Base-by-base conservation (phyloP, 2,797 vertebrate genomes). In the Corythornis leucogaster region DNA sequence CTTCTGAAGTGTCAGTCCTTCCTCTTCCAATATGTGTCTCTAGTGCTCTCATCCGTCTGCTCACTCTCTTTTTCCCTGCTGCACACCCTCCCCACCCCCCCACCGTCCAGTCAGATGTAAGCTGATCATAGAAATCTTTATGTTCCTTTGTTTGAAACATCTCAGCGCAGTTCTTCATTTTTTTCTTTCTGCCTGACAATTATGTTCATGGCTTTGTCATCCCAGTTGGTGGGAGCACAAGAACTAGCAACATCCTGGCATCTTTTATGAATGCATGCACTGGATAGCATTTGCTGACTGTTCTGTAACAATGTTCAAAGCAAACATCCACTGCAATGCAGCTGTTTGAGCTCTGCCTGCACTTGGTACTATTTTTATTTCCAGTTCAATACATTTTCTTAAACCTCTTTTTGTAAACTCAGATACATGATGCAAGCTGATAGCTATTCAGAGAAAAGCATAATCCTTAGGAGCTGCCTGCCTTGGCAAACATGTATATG, bases 251-350 rank as follows among this genome's bases (percentile, higher is more conserved):
- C 53, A 66, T 77, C 59, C 91, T 92, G 86, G 85, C 86, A 87
- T 75, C 42, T 38, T 61, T 71, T 93, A 12, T 62, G 78, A 94
- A 79, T 0, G 1, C 92, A 62, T 6, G 1, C 78, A 28, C 63
- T 48, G 73, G 90, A 48, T 88, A 70, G 85, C 78, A 92, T 69
- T 86, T 71, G 50, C 86, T 82, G 93, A 86, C 78, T 18, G 24
- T 93, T 94, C 79, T 93, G 86, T 88, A 80, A 94, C 1, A 45
- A 89, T 67, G 83, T 90, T 95, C 92, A 95, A 95, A 95, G 91
- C 62, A 89, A 93, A 93, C 59, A 92, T 92, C 89, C 90, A 94
- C 94, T 94, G 96, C 96, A 97, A 80, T 97, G 96, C 96, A 97
- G 96, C 82, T 95, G 86, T 95, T 91, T 93, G 91, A 91, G 95